A percentile compares a stretch with the other conserved stretches of the same genome.
phyloP scores from a whole-genome alignment of 2,113 vertebrate genomes.

The Alexandromys fortis region DNA sequence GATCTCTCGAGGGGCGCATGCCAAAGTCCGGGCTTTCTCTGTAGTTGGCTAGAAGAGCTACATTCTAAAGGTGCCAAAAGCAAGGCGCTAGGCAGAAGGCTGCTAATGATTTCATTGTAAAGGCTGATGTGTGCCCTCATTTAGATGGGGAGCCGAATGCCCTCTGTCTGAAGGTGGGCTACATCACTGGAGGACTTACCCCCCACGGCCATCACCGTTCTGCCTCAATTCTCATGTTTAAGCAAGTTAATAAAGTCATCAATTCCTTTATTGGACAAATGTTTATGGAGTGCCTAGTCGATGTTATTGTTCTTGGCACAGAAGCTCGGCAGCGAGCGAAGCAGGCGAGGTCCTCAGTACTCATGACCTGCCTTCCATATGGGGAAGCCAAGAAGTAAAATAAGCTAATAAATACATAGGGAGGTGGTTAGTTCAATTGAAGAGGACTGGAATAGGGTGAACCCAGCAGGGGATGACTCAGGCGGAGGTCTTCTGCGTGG shows the following conservation, averaged over 20 bases:
- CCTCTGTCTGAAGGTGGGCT: background rate
- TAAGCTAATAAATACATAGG: background rate
- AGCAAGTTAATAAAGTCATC: constrained; percentile 17
- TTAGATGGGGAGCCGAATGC: background rate
- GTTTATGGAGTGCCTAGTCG: background rate
- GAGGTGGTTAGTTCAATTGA: background rate
- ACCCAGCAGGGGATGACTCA: background rate
- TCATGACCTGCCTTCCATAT: background rate
- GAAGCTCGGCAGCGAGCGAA: background rate
- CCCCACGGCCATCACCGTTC: background rate
- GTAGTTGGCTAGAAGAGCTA: background rate
- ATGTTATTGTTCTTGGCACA: constrained; percentile 17
- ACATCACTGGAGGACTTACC: background rate
- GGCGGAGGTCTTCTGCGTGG: background rate
- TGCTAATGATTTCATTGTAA: background rate
- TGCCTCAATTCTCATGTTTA: background rate
- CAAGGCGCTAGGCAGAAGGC: background rate
- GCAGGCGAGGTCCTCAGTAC: background rate
- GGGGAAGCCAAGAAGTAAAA: background rate
- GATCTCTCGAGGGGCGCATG: background rate
- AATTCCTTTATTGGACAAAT: background rate
- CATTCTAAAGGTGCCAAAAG: background rate
- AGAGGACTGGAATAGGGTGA: background rate
- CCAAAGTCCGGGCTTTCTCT: background rate
- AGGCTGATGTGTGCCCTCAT: background rate